Base-by-base conservation (phyloP, 2,113 vertebrate genomes). In the Aphelocoma coerulescens region DNA sequence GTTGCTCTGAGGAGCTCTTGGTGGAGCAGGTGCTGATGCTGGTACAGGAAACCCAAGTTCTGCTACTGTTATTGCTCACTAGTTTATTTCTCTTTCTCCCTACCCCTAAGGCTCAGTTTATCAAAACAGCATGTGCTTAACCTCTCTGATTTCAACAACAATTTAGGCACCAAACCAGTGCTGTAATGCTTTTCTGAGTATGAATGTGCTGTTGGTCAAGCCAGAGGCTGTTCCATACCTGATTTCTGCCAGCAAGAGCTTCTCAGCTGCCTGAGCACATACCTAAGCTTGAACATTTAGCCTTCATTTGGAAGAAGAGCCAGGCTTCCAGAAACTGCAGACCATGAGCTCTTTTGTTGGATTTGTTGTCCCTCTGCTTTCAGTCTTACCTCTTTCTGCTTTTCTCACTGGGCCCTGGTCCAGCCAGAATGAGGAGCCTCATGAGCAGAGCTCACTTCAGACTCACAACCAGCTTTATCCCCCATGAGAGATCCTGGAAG, bases 401-500 rank as follows among this genome's bases (percentile, higher is more conserved):
- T 75, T 92, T 77, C 41, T 78, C 54, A 35, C 26, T 78, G 3
- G 0, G 8, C 9, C 16, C 22, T 1, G 0, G 13, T 65, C n/a
- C 9, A 33, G 10, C 3, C 22, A 32, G 33, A 44, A 39, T 0
- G 0, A 22, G 30, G 15, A 67, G 2, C 32, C 39, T 69, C 43
- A 41, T 24, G 10, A 66, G 28, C 3, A 1, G 16, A 37, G 5
- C 12, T 74, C 39, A 7, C 48, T 74, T 52, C 30, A 74, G 35
- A 33, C n/a, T n/a, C 39, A 48, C 6, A 4, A 23, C 7, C 23
- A 79, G 20, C 5, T 21, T 49, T 7, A 27, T 59, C 30, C 17
- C 23, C 21, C 57, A 37, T 14, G 3, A 22, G 26, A 67, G 16
- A 41, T 76, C 27, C 51, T 68, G 35, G 26, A 0, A 3, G 18